Conservation (phyloP, 1,140 invertebrate species). For the Diabrotica undecimpunctata region DNA sequence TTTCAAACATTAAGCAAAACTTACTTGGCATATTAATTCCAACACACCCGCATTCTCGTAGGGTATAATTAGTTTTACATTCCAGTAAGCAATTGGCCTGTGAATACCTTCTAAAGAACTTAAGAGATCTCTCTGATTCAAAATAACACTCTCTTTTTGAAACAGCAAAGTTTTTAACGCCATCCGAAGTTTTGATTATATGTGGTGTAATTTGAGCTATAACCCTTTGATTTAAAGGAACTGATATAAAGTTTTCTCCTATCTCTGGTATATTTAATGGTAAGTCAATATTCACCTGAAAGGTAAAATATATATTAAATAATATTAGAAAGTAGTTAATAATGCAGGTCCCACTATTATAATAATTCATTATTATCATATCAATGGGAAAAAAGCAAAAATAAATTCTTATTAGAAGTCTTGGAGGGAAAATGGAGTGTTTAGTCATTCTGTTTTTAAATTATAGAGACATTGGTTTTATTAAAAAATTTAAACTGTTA, state of each 20-base stretch:
- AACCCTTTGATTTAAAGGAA: conserved; percentile 53
- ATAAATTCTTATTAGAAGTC: too few relatives aligned
- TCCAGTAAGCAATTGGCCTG: conserved; percentile 48
- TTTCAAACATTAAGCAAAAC: conserved; percentile 7
- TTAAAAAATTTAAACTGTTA: too few relatives aligned
- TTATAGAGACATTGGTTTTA: too few relatives aligned
- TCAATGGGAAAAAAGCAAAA: too few relatives aligned
- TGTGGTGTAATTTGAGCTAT: conserved; percentile 52
- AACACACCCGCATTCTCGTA: conserved; percentile 43
- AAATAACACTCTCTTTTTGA: conserved; percentile 62
- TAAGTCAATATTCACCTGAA: conserved; percentile 26
- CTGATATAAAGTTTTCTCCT: conserved; percentile 48
- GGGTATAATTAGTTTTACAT: conserved; percentile 46
- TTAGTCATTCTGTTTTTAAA: too few relatives aligned
- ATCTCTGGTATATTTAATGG: conserved; percentile 26
- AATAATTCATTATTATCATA: too few relatives aligned
- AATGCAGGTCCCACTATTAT: too few relatives aligned
- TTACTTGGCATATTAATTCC: conserved; percentile 47
- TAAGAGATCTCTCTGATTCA: conserved; percentile 56
- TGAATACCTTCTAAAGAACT: conserved; percentile 45
- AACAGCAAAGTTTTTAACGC: conserved; percentile 41
- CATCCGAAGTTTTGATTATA: conserved; percentile 54
- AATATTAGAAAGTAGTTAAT: neutral
- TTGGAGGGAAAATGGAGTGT: too few relatives aligned
- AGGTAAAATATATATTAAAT: neutral